A percentile compares a stretch with the other conserved stretches of the same genome.
These are phyloP conservation scores for Leptinotarsa defecta DNA, from an alignment of 1,140 invertebrate species.

Conservation along the genomic window DNA sequence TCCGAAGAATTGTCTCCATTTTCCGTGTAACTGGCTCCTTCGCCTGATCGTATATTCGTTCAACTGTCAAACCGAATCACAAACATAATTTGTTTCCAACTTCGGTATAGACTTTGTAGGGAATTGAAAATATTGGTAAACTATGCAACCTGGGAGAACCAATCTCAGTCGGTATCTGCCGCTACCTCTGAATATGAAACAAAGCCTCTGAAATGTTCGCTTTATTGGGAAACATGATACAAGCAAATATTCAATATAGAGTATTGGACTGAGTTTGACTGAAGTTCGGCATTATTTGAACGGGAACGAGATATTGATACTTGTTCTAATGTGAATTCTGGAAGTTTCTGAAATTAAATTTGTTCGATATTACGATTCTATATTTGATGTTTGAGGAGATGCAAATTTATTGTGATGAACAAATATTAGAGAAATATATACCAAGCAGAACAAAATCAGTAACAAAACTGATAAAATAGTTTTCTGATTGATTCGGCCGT, in stretches of 20 bases:
- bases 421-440: too few relatives aligned
- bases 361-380: too few relatives aligned
- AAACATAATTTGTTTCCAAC: slow-evolving; percentile 46
- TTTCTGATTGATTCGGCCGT: too few relatives aligned
- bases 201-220: slow-evolving; percentile 34
- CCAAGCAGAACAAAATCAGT: too few relatives aligned
- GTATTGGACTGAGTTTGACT: not conserved
- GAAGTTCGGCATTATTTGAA: not conserved
- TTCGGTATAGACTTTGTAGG: slow-evolving; percentile 42
- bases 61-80: slow-evolving; percentile 47
- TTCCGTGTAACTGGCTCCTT: not conserved
- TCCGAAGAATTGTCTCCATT: not conserved
- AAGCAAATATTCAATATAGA: slow-evolving; percentile 39
- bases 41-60: slow-evolving; percentile 24
- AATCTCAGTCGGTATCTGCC: slow-evolving; percentile 42
- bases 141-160: slow-evolving; percentile 41
- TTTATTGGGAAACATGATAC: slow-evolving; percentile 40
- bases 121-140: slow-evolving; percentile 43
- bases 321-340: not conserved
- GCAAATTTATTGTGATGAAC: too few relatives aligned
- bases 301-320: not conserved
- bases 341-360: too few relatives aligned
- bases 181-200: slow-evolving; percentile 35
- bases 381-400: too few relatives aligned
- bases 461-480: too few relatives aligned